Conservation (phyloP, 2,888 invertebrate species). For the Eutolmus rufibarbis region DNA sequence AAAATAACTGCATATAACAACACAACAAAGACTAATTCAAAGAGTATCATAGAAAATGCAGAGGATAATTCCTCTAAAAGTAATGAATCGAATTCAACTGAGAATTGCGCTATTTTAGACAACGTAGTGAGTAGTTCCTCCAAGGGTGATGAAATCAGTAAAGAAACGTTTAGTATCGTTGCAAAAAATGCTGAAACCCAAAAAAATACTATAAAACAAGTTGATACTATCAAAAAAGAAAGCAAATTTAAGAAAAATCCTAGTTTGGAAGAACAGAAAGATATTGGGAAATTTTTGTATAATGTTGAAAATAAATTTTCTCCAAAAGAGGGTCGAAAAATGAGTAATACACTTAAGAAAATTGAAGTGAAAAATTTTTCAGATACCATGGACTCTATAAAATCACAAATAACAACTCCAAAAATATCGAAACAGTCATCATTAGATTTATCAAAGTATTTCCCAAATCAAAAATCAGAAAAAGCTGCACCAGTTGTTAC, state of each 20-base stretch:
- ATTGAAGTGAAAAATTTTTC: conserved; percentile 60
- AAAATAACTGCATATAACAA: neutral
- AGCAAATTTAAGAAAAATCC: neutral
- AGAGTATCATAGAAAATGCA: neutral
- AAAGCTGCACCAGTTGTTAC: conserved; percentile 53
- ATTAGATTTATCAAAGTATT: conserved; percentile 61
- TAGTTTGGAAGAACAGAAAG: conserved; percentile 44
- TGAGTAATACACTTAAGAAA: conserved; percentile 57
- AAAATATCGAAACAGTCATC: conserved; percentile 56
- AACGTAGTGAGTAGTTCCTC: neutral
- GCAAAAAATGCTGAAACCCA: neutral
- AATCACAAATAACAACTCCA: conserved; percentile 58
- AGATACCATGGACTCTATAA: conserved; percentile 60
- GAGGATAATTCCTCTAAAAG: neutral
- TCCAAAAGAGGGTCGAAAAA: conserved; percentile 52
- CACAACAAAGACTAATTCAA: neutral
- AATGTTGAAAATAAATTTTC: conserved; percentile 52
- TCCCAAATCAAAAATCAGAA: conserved; percentile 59
- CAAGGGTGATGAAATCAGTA: neutral
- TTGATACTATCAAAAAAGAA: neutral
- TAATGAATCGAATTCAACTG: neutral
- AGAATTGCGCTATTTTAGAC: neutral
- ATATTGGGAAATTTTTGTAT: conserved; percentile 54
- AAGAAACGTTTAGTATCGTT: neutral
- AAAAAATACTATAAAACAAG: neutral